Percentiles rank a stretch among this genome's conserved stretches.
phyloP scores from a whole-genome alignment of 2,113 vertebrate species.

The Periophthalmus modestus region DNA sequence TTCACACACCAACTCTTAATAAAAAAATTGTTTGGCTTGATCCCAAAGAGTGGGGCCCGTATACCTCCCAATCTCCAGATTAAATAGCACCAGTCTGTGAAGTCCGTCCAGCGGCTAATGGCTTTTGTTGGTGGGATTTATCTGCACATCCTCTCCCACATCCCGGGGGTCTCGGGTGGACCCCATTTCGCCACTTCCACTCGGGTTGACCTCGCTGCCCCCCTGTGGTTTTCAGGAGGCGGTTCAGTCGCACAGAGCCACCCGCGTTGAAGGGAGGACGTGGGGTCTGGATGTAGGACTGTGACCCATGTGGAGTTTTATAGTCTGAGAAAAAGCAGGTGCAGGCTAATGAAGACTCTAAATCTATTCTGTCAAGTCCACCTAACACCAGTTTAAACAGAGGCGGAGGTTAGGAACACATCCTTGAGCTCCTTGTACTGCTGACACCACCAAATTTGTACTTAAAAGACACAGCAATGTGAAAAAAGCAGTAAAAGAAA shows the following conservation, averaged over 20 bases:
- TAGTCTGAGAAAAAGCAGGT: slow-evolving; percentile 56
- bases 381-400: slow-evolving; percentile 45
- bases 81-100: slow-evolving; percentile 81
- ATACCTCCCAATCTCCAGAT: slow-evolving; percentile 81
- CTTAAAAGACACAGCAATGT: no score
- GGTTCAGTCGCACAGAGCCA: slow-evolving; percentile 48
- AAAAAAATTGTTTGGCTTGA: slow-evolving; percentile 67
- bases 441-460: neutral
- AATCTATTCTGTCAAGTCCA: slow-evolving; percentile 60
- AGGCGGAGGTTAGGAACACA: slow-evolving; percentile 59
- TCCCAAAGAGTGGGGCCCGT: slow-evolving; percentile 74
- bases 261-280: slow-evolving; percentile 51
- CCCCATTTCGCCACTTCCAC: slow-evolving; percentile 50
- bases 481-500: no score
- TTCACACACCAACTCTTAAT: slow-evolving; percentile 41
- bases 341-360: slow-evolving; percentile 65
- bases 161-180: slow-evolving; percentile 76
- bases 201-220: slow-evolving; percentile 55
- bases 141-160: slow-evolving; percentile 84
- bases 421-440: slow-evolving; percentile 46
- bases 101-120: slow-evolving; percentile 81
- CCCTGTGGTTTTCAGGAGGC: slow-evolving; percentile 45
- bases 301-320: slow-evolving; percentile 57
- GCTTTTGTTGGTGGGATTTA: slow-evolving; percentile 85
- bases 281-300: slow-evolving; percentile 41